Base-by-base conservation (phyloP, 2,113 vertebrate genomes). In the Telmatochromis sp. region DNA sequence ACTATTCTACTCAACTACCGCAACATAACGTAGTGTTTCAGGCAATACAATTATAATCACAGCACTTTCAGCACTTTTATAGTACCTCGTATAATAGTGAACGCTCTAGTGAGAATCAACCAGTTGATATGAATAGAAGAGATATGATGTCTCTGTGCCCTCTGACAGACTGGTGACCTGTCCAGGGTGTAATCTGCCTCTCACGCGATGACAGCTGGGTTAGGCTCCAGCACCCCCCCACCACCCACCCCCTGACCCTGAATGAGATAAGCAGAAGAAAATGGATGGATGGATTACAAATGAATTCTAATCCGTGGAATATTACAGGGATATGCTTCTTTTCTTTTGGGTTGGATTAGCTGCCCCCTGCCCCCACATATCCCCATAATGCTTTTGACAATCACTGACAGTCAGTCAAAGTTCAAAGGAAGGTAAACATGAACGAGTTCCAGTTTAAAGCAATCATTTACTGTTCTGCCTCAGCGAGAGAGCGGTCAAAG, bases 381-480 rank as follows among this genome's bases (percentile, higher is more conserved):
- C n/a, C 42, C 3, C 63, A 6, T 45, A 79, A 83, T 31, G 60
- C 23, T 11, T 40, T 31, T 80, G 42, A 80, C 73, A 85, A 2
- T 83, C 57, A 17, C 10, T 5, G 21, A 54, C 42, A 80, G 14
- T 19, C 4, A 90, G 85, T 58, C 88, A 91, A 95, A 94, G 93
- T 94, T 91, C 90, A 84, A 51, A 35, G 12, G 28, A 26, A 65
- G 73, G 85, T 91, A 91, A 93, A 93, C 90, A 94, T 10, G 57
- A 40, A n/a, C n/a, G 5, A 80, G 31, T 15, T 49, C 49, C 80
- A 84, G 87, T 94, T 94, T 91, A 92, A 84, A 63, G 57, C 92
- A 95, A 95, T 96, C 47, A 95, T 95, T 91, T 82, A 93, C 88
- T 75, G 53, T 28, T 81, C 35, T 78, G 79, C n/a, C 81, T 23